Percentiles rank a stretch among this genome's conserved stretches.
Conservation (phyloP, 92 coral and sea anemone species). For the Pocillopora grandis region DNA sequence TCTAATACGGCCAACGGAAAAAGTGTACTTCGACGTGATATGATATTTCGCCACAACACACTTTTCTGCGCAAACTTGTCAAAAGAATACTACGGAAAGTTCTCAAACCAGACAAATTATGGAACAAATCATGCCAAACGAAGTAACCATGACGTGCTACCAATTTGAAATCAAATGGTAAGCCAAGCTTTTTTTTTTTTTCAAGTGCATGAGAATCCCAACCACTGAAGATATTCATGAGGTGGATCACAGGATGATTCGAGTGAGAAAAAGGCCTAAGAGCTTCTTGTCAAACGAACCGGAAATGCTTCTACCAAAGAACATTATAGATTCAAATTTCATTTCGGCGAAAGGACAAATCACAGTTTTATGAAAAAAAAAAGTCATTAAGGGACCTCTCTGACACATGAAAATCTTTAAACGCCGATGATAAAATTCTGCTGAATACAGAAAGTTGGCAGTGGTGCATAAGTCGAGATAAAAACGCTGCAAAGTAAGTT, state of each 20-base stretch:
- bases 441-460: too few species aligned
- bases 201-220: neutral
- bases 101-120: neutral
- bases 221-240: neutral
- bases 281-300: neutral
- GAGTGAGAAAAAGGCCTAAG: neutral
- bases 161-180: neutral
- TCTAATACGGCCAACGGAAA: too few species aligned
- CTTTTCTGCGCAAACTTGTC: neutral
- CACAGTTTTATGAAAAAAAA: neutral
- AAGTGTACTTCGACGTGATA: too few species aligned
- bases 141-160: neutral
- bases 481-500: too few species aligned
- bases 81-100: neutral
- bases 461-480: too few species aligned
- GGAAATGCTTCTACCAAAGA: neutral
- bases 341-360: neutral
- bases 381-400: neutral
- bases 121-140: neutral
- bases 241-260: neutral
- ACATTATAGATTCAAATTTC: conserved; percentile 1
- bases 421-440: neutral
- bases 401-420: neutral
- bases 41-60: too few species aligned
- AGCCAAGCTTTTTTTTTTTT: neutral